Base-by-base conservation (phyloP, 1,140 invertebrate species). In the Drosophila serrata region DNA sequence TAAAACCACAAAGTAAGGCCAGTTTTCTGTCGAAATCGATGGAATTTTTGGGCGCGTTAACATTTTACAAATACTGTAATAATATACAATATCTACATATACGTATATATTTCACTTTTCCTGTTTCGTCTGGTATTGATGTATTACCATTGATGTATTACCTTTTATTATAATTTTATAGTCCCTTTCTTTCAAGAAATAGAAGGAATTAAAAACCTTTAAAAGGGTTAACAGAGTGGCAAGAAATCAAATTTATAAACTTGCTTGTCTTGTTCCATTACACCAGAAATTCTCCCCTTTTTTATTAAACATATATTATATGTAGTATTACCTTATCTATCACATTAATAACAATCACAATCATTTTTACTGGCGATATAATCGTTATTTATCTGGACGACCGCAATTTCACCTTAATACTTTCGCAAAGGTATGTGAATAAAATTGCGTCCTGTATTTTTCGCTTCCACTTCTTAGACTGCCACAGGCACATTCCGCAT, bases 21-120 rank as follows among this genome's bases (percentile, higher is more conserved):
- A 40, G 62, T 45, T 39, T 79, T 24, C 11, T 24, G 48, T 51
- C 29, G 60, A 79, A 79, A 79, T 79, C 77, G 77, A 79, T 79
- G 59, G 60, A 35, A 55, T 57, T 76, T 68, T 58, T 43, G 46
- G 55, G 62, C 42, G 56, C 43, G 57, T 56, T 61, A 48, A 59
- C 68, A 73, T 67, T 78, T 58, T 33, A 58, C 37, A 75, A 75
- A 64, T 75, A 29, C 24, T 43, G 35, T 53, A 62, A 73, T 74
- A 46, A 17, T 22, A 22, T 24, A 35, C 15, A 24, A 7, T 29
- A 7, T 49, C 5, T 49, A 31, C 24, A 49, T 29, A 29, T 48
- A n/a, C 24, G 24, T n/a, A 48, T 49, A 6, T 31, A 19, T 19
- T 49, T 49, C 19, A 11, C 5, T 35, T 15, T 15, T 22, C 7